Conservation (phyloP, 1,140 invertebrate genomes). For the Zaprionus lachaisei region DNA sequence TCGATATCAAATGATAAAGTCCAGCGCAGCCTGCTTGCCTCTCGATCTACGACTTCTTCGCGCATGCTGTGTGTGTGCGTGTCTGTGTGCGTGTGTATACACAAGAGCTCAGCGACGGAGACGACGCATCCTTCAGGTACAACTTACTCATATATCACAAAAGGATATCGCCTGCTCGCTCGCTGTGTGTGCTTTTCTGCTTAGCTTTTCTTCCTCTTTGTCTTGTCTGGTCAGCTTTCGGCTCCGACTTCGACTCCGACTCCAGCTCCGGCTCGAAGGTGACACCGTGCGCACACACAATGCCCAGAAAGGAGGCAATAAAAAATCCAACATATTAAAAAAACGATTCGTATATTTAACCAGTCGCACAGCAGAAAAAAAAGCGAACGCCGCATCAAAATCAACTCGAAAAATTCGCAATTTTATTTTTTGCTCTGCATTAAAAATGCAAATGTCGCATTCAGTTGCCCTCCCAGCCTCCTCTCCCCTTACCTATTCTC, state of each 20-base stretch:
- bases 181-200: conserved; percentile 77
- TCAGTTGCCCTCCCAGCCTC: conserved; percentile 48
- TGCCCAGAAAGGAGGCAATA: conserved; percentile 44
- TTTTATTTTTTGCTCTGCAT: conserved; percentile 82
- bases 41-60: neutral
- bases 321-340: conserved; percentile 47
- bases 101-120: conserved; percentile 73
- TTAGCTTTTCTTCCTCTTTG: conserved; percentile 68
- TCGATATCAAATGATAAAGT: conserved; percentile 80
- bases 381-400: conserved; percentile 64
- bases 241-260: conserved; percentile 20
- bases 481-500: conserved; percentile 20
- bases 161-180: conserved; percentile 72
- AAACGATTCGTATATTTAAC: conserved; percentile 30
- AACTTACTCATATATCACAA: conserved; percentile 84
- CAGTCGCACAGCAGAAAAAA: conserved; percentile 54
- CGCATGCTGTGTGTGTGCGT: conserved; percentile 5
- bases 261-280: conserved; percentile 65
- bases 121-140: conserved; percentile 77
- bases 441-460: conserved; percentile 84
- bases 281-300: conserved; percentile 78
- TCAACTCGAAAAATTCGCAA: conserved; percentile 71
- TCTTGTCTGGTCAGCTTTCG: conserved; percentile 68
- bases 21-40: conserved; percentile 37
- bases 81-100: conserved; percentile 59